phyloP scores from a whole-genome alignment of 2,113 vertebrate species.

The Potamarius usumacintae region DNA sequence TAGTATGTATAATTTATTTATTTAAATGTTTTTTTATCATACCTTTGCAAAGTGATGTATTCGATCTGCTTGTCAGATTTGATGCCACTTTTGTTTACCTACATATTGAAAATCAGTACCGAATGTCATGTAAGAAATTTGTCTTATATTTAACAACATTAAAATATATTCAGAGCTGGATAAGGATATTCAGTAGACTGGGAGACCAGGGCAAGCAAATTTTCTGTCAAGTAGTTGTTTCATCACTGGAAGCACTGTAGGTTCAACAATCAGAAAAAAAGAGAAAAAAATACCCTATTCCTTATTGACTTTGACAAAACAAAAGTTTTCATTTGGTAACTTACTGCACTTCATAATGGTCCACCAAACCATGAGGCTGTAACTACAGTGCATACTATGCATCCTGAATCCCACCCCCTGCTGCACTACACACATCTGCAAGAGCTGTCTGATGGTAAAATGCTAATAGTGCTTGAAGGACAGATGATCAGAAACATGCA shows the following conservation, averaged over 20 bases:
- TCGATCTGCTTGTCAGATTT: slow-evolving; percentile 75
- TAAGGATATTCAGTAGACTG: not conserved
- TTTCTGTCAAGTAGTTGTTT: not conserved
- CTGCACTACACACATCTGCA: not conserved
- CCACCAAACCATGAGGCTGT: not conserved
- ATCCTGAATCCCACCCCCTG: not conserved
- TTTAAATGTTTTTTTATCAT: slow-evolving; percentile 27
- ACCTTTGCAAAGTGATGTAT: slow-evolving; percentile 78
- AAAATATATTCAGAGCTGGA: not conserved
- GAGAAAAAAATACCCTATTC: not conserved
- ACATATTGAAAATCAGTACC: slow-evolving; percentile 18
- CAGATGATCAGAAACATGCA: not conserved
- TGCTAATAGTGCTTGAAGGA: not conserved
- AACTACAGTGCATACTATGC: not conserved
- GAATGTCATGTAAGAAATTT: not conserved
- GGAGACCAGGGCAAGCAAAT: not conserved
- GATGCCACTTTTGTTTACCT: slow-evolving; percentile 81
- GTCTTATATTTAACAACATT: not conserved
- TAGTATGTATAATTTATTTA: not conserved
- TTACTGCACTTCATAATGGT: not conserved
- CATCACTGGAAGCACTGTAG: not conserved
- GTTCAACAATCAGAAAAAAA: not conserved
- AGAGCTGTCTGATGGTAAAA: not conserved
- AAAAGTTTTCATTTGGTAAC: not conserved
- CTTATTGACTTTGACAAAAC: not conserved